Evolutionary conservation across 2,797 vertebrate genomes (phyloP), one percentile per base, ranked within the genome.

Genomic region (Tokudaia tokunoshimensis): DNA sequence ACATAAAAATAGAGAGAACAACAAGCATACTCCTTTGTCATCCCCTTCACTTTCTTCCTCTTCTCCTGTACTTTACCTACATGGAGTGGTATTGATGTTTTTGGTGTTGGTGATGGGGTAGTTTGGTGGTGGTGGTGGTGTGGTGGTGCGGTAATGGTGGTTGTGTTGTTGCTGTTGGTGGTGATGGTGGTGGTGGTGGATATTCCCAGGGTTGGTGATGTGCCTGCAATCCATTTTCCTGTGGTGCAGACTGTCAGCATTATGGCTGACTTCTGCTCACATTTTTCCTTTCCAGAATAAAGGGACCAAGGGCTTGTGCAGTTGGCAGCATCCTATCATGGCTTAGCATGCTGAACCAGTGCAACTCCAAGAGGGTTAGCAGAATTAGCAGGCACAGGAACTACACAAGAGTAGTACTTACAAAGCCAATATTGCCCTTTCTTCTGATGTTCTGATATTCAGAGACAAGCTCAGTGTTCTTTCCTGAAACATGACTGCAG

Each of bases 291-390:
- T 67, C 52, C 86, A 93, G 47, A 89, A 61, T 20, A 81, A 44
- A 96, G 89, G n/a, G 47, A 91, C n/a, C 61, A 89, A 86, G 50
- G 76, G 65, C 55, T 97, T 84, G 72, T 63, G 59, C 93, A 26
- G 47, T 80, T 92, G 88, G 89, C 76, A 93, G 59, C 10, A 1
- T 24, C 76, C 63, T 65, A 57, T 84, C 80, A 80, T 2, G 2
- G 52, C 72, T 88, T 95, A 81, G 63, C n/a, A 61, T 78, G 47
- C 52, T 72, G 63, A 78, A 13, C 7, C 94, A 52, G 37, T 4
- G 26, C 70, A 89, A 19, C 65, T 89, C 72, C 41, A 83, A 57
- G 19, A 67, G 57, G 6, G 50, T 75, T 83, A 92, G 89, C 20
- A 79, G 96, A 91, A 84, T 94, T 86, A 80, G 84, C 44, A 76